phyloP scores from a whole-genome alignment of 2,113 vertebrate genomes.

The Nesogale talazaci region DNA sequence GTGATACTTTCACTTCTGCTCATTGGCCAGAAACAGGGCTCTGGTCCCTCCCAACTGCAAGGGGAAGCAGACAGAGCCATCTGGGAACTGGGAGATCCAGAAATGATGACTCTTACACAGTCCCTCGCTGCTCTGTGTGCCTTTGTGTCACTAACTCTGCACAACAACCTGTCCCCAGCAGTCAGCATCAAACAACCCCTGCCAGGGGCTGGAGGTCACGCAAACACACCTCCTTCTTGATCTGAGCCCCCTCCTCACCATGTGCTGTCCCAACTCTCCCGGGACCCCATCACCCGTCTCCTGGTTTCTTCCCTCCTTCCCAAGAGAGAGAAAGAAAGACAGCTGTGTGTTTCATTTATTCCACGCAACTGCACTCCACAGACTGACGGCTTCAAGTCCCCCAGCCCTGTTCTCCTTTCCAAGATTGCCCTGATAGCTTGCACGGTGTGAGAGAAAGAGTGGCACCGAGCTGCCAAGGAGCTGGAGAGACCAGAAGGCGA shows the following conservation, averaged over 20 bases:
- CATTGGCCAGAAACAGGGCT: not conserved
- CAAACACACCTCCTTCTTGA: not conserved
- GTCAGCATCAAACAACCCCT: not conserved
- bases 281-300: not conserved
- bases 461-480: not conserved
- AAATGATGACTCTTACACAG: not conserved
- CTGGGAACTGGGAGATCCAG: not conserved
- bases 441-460: not conserved
- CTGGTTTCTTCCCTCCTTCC: not conserved
- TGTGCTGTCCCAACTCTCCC: not conserved
- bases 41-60: not conserved
- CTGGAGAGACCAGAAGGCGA: not conserved
- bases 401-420: conserved; percentile 21
- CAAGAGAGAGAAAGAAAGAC: conserved; percentile 27
- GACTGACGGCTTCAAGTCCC: not conserved
- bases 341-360: conserved; percentile 45
- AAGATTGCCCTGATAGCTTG: not conserved
- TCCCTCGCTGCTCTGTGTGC: not conserved
- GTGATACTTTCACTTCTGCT: not conserved
- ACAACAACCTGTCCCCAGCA: not conserved
- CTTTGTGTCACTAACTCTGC: not conserved
- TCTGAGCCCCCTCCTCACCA: not conserved
- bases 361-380: not conserved
- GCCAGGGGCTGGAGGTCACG: not conserved
- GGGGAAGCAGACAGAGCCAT: not conserved